Percentiles rank a stretch among this genome's conserved stretches.
These are phyloP conservation scores for Dasysyrphus albostriatus DNA, from an alignment of 2,888 invertebrate genomes.

Conservation along the genomic window DNA sequence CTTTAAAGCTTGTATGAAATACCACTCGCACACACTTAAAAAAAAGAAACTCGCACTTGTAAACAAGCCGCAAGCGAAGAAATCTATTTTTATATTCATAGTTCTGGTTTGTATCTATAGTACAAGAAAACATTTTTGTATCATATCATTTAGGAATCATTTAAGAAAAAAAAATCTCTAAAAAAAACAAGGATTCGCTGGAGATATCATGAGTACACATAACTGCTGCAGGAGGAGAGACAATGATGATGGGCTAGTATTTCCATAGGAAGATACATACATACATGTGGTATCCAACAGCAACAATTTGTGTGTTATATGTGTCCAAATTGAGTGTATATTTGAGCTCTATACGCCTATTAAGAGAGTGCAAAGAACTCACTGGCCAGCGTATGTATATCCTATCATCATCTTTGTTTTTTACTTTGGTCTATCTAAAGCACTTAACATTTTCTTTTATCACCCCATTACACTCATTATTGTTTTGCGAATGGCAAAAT, in stretches of 20 bases:
- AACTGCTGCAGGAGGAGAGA: constrained; percentile 8
- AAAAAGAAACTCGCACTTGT: neutral
- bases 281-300: neutral
- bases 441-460: constrained; percentile 76
- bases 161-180: constrained; percentile 40
- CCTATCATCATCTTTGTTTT: constrained; percentile 20
- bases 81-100: constrained; percentile 71
- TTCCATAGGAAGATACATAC: neutral
- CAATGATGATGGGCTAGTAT: constrained; percentile 33
- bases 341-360: constrained; percentile 47
- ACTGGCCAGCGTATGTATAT: neutral
- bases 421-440: constrained; percentile 57
- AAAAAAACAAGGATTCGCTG: constrained; percentile 24
- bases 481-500: constrained; percentile 44
- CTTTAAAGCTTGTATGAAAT: constrained; percentile 23
- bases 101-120: constrained; percentile 60
- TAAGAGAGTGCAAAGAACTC: constrained; percentile 66
- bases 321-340: constrained; percentile 55
- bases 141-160: constrained; percentile 68
- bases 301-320: constrained; percentile 48
- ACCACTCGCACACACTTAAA: neutral
- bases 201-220: constrained; percentile 60
- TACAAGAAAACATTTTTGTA: constrained; percentile 36
- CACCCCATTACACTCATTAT: constrained; percentile 76
- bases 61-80: constrained; percentile 44